These are phyloP conservation scores for Sardina pilchardus DNA, from an alignment of 2,113 vertebrate genomes.

Conservation along the genomic window DNA sequence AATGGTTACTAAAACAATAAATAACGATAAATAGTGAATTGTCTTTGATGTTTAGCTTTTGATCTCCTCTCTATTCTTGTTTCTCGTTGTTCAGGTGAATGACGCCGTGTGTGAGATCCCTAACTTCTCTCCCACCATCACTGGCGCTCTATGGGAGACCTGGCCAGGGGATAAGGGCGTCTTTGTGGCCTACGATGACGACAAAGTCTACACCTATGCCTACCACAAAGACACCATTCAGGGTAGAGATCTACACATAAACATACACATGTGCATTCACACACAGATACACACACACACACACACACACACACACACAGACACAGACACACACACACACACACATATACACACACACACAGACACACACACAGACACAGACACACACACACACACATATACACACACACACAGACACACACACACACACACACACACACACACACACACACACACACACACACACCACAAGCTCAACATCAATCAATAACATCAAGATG, in stretches of 20 bases:
- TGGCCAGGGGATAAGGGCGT: slow-evolving; percentile 87
- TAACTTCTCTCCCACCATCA: slow-evolving; percentile 89
- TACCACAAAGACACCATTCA: slow-evolving; percentile 92
- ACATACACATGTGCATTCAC: background rate
- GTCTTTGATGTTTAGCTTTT: background rate
- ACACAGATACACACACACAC: background rate
- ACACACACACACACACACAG: background rate
- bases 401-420: background rate
- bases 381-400: background rate
- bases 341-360: background rate
- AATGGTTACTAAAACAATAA: too few species aligned
- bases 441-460: background rate
- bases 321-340: background rate
- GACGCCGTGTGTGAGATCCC: slow-evolving; percentile 85
- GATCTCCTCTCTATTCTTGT: background rate
- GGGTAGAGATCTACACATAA: slow-evolving; percentile 71
- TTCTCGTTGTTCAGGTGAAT: slow-evolving; percentile 73
- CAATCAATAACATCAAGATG: too few species aligned
- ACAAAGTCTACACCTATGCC: slow-evolving; percentile 90
- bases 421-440: background rate
- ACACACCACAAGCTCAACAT: background rate
- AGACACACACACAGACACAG: background rate
- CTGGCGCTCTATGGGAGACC: slow-evolving; percentile 94
- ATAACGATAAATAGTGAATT: background rate
- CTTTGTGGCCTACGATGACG: slow-evolving; percentile 90